Percentiles rank a stretch among this genome's conserved stretches.
phyloP scores from a whole-genome alignment of 2,113 vertebrate genomes.

The Otus sunia region DNA sequence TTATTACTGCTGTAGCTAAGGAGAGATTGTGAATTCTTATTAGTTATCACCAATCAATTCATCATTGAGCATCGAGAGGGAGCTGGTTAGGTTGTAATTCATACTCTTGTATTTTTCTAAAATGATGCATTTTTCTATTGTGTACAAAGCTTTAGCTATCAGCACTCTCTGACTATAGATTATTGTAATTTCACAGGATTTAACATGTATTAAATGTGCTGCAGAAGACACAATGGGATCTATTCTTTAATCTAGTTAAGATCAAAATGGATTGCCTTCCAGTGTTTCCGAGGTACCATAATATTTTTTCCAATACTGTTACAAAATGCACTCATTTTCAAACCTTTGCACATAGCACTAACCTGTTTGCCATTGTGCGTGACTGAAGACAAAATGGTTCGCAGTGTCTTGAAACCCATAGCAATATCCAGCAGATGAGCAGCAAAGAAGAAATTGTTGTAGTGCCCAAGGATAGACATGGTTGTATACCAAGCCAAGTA shows the following conservation, averaged over 20 bases:
- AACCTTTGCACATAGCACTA: background rate
- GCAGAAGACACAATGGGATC: background rate
- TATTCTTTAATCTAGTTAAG: background rate
- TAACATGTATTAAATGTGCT: background rate
- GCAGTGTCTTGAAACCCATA: conserved; percentile 97
- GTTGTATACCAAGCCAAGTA: conserved; percentile 98
- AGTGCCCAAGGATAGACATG: conserved; percentile 97
- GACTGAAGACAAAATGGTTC: conserved; percentile 96
- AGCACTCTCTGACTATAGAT: background rate
- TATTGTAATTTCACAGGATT: background rate
- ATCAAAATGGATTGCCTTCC: background rate
- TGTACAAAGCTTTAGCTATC: background rate
- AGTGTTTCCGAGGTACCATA: background rate
- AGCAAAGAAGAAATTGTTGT: conserved; percentile 99
- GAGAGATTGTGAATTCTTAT: background rate
- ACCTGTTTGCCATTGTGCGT: conserved; percentile 99
- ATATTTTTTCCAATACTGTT: background rate
- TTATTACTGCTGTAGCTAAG: background rate
- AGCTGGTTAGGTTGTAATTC: background rate
- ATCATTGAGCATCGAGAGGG: background rate
- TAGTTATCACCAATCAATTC: background rate
- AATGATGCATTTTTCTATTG: background rate
- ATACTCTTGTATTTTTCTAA: background rate
- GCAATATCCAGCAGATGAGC: conserved; percentile 96
- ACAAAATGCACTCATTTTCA: background rate